These are phyloP conservation scores for Athrips mouffetella DNA, from an alignment of 2,888 invertebrate species.

Conservation along the genomic window DNA sequence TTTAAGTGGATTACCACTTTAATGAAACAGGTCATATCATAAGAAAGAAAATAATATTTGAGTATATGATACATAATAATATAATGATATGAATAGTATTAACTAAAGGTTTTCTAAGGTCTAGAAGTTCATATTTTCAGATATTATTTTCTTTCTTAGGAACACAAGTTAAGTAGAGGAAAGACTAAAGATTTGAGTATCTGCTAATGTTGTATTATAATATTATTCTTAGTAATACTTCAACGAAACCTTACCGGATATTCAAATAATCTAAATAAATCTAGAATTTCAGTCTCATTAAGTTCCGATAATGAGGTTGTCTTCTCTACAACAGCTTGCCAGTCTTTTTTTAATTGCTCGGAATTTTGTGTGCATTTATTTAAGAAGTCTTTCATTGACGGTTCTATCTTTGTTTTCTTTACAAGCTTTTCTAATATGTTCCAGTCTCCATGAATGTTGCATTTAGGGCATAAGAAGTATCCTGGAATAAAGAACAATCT, in stretches of 20 bases:
- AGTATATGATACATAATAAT: background rate
- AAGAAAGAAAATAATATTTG: background rate
- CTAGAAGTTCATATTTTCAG: too few relatives aligned
- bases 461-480: constrained; percentile 83
- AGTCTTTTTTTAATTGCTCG: constrained; percentile 61
- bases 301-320: constrained; percentile 65
- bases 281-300: constrained; percentile 55
- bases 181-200: too few relatives aligned
- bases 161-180: too few relatives aligned
- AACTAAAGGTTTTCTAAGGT: too few relatives aligned
- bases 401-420: constrained; percentile 57
- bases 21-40: too few relatives aligned
- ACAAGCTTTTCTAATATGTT: constrained; percentile 75
- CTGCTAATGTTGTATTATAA: too few relatives aligned
- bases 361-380: constrained; percentile 48
- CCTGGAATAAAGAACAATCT: constrained; percentile 65
- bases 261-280: constrained; percentile 75
- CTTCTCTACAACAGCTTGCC: constrained; percentile 61
- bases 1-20: too few relatives aligned
- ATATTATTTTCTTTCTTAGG: too few relatives aligned
- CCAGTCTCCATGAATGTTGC: constrained; percentile 83
- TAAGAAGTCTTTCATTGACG: constrained; percentile 51
- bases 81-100: background rate
- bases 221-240: too few relatives aligned
- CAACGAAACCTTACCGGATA: constrained; percentile 79